Base-by-base conservation (phyloP, 2,888 invertebrate species). In the Poecilus cupreus region DNA sequence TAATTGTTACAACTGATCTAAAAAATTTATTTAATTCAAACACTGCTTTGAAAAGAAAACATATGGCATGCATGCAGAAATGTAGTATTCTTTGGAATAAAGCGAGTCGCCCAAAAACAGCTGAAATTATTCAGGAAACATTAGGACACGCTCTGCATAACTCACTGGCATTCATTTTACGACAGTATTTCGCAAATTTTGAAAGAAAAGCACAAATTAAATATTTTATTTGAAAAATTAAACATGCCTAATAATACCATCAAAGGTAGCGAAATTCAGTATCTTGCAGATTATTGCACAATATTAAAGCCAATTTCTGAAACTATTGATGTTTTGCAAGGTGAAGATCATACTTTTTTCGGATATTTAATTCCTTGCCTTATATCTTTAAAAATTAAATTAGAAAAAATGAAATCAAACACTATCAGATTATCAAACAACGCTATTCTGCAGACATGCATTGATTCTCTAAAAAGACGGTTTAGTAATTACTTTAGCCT, bases 301-400 rank as follows among this genome's bases (percentile, higher is more conserved):
- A 24, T 57, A 22, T 57, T 57, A n/a, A 57, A 26, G 26, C 26
- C 57, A 24, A 57, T 57, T 22, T 24, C 57, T 22, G 57, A 57
- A 57, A 57, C 57, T 11, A 57, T 57, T 24, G n/a, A 57, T 13
- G n/a, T 57, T 24, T 57, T 57, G 4, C 57, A 57, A 57, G 57
- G 24, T n/a, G 26, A 57, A 8, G 10, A 57, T n/a, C 22, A 57
- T 24, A 57, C 22, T n/a, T 57, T 57, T 11, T 57, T 24, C 13
- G 57, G 57, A 26, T 24, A 57, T 57, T 57, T 57, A 57, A 24
- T 57, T n/a, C 26, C 57, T 20, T 24, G 57, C 11, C n/a, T 57
- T 10, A n/a, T 6, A 4, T 57, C 26, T 24, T 57, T 57, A 57
- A 57, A 57, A 57, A 26, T 57, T 24, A 57, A 57, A 57, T 3